A percentile compares a stretch with the other conserved stretches of the same genome.
Conservation (phyloP, 2,797 vertebrate genomes). For the Nannoperca obscura region DNA sequence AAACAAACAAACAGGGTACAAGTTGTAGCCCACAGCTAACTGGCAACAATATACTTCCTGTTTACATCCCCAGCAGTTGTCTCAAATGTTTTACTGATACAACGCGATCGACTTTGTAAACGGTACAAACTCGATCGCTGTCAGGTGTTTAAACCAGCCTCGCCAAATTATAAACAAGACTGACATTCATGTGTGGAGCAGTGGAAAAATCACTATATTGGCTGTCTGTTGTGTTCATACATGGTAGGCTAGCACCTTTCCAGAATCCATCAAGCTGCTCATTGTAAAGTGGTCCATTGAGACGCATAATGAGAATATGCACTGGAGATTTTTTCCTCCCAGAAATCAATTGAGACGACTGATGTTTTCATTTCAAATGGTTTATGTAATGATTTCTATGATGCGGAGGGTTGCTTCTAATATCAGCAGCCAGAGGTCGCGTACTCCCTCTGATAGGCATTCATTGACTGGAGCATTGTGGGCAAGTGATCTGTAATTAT, state of each 20-base stretch:
- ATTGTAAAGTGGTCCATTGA: constrained; percentile 39
- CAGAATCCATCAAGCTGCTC: constrained; percentile 40
- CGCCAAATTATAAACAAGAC: neutral
- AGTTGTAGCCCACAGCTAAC: neutral
- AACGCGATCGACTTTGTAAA: too few species aligned
- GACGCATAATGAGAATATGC: constrained; percentile 51
- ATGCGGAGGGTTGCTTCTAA: constrained; percentile 42
- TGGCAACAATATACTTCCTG: neutral
- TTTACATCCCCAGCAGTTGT: neutral
- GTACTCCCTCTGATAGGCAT: constrained; percentile 64
- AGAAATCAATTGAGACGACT: constrained; percentile 59
- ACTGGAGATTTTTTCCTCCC: constrained; percentile 31
- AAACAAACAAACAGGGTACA: neutral
- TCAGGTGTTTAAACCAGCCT: constrained; percentile 9
- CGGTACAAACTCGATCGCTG: neutral
- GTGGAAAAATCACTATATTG: constrained; percentile 31
- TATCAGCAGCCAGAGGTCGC: constrained; percentile 46
- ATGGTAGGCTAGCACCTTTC: constrained; percentile 42
- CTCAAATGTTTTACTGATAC: neutral
- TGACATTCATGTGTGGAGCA: neutral
- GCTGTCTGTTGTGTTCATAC: constrained; percentile 18
- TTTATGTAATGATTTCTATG: constrained; percentile 57
- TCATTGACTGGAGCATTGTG: constrained; percentile 63
- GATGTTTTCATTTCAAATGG: constrained; percentile 54
- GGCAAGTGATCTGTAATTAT: constrained; percentile 65